Percentiles rank a stretch among this genome's conserved stretches.
Evolutionary conservation across 2,797 vertebrate genomes (phyloP).

Genomic region (Sebastes diaconus): DNA sequence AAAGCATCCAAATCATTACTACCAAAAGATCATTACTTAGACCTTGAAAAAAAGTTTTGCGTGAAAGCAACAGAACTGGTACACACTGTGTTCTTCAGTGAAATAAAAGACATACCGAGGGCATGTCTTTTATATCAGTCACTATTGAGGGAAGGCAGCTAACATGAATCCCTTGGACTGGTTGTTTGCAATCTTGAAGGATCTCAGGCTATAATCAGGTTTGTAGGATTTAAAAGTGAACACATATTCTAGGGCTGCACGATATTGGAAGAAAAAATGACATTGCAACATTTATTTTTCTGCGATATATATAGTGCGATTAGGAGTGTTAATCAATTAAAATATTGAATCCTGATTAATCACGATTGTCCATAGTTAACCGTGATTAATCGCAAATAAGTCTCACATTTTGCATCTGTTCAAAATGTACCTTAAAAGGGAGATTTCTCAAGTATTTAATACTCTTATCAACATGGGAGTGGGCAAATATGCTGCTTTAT

Average conservation of each 20-base stretch:
- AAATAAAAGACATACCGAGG: not conserved
- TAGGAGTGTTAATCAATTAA: rapidly evolving
- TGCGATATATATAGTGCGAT: too few species aligned
- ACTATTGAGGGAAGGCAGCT: not conserved
- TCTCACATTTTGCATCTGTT: too few species aligned
- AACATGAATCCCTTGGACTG: not conserved
- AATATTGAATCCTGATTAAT: too few species aligned
- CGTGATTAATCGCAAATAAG: too few species aligned
- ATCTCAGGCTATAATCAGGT: not conserved
- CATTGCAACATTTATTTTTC: too few species aligned
- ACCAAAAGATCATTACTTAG: not conserved
- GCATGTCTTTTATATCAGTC: not conserved
- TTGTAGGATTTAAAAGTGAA: not conserved
- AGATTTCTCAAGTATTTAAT: too few species aligned
- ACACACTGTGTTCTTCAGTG: not conserved
- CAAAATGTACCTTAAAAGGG: too few species aligned
- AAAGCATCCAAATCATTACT: not conserved
- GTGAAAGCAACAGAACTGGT: not conserved
- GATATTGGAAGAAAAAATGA: not conserved
- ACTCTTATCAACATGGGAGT: too few species aligned
- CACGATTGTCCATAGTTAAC: too few species aligned
- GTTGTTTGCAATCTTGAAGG: not conserved
- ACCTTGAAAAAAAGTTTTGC: not conserved
- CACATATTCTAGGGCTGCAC: not conserved
- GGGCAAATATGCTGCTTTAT: too few species aligned